Evolutionary conservation across 2,797 vertebrate genomes (phyloP).

Genomic region (Falco naumanni): DNA sequence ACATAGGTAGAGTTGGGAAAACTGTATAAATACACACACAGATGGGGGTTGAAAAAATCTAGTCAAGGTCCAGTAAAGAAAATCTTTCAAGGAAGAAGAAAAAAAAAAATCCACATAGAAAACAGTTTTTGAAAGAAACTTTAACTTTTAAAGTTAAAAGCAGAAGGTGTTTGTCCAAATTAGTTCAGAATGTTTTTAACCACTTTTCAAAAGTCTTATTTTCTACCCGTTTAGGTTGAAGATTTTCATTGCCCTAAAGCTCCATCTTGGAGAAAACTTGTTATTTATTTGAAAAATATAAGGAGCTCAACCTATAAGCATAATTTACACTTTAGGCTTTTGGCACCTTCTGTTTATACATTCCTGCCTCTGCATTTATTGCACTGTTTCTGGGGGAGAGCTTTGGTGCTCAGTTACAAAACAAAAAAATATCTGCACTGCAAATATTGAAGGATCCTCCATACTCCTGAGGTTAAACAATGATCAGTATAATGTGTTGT

Average conservation of each 20-base stretch:
- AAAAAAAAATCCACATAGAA: neutral
- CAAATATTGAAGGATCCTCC: neutral
- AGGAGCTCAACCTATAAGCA: neutral
- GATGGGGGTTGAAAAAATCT: neutral
- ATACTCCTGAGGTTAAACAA: neutral
- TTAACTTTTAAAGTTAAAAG: neutral
- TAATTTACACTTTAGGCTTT: neutral
- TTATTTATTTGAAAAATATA: neutral
- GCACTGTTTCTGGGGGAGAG: neutral
- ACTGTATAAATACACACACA: neutral
- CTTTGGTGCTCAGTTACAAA: neutral
- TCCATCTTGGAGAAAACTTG: neutral
- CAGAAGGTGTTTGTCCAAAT: neutral
- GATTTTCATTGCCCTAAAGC: neutral
- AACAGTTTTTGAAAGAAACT: neutral
- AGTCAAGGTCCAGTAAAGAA: neutral
- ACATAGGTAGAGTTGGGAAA: neutral
- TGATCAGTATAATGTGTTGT: too few relatives aligned
- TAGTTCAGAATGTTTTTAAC: neutral
- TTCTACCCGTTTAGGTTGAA: neutral
- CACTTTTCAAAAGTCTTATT: neutral
- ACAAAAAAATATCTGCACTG: neutral
- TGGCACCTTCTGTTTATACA: neutral
- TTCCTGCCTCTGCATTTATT: neutral
- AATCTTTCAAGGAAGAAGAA: neutral